These are phyloP conservation scores for Lithobates pipiens DNA, from an alignment of 2,797 vertebrate genomes.

Conservation along the genomic window DNA sequence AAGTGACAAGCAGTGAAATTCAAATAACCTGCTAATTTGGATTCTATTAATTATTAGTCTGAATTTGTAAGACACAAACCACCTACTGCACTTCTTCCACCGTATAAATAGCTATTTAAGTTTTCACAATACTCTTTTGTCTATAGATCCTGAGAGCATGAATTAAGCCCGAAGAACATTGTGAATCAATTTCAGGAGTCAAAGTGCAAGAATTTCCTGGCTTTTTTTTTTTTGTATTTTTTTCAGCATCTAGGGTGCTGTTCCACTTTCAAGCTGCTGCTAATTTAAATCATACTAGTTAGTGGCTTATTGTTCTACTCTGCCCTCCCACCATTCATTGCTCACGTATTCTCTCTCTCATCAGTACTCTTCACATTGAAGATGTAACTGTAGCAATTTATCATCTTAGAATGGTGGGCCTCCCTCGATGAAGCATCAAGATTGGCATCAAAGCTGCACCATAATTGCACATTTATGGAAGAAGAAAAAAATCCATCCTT, in stretches of 20 bases:
- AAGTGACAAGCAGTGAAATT: constrained; percentile 18
- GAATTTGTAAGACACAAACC: constrained; percentile 8
- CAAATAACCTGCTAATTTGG: constrained; percentile 38
- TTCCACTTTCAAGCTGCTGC: constrained; percentile 28
- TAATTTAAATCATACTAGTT: constrained; percentile 51
- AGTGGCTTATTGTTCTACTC: constrained; percentile 19
- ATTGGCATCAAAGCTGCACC: constrained; percentile 5
- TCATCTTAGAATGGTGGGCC: constrained; percentile 23
- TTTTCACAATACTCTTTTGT: constrained; percentile 31
- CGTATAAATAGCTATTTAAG: constrained; percentile 33
- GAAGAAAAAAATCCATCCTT: background rate
- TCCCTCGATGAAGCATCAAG: constrained; percentile 6
- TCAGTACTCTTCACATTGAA: constrained; percentile 32
- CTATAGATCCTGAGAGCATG: constrained; percentile 19
- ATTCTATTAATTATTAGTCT: constrained; percentile 30
- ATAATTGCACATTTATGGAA: constrained; percentile 19
- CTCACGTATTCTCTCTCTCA: constrained; percentile 6
- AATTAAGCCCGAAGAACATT: constrained; percentile 20
- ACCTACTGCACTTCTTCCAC: constrained; percentile 1
- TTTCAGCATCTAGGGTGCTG: constrained; percentile 28
- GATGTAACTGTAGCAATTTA: constrained; percentile 41
- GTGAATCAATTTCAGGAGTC: constrained; percentile 37
- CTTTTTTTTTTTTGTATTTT: constrained; percentile 20
- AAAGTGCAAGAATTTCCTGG: constrained; percentile 38
- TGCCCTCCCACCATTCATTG: constrained; percentile 3